A percentile compares a stretch with the other conserved stretches of the same genome.
Evolutionary conservation across 2,797 vertebrate genomes (phyloP).

Genomic region (Lagocephalus sceleratus): DNA sequence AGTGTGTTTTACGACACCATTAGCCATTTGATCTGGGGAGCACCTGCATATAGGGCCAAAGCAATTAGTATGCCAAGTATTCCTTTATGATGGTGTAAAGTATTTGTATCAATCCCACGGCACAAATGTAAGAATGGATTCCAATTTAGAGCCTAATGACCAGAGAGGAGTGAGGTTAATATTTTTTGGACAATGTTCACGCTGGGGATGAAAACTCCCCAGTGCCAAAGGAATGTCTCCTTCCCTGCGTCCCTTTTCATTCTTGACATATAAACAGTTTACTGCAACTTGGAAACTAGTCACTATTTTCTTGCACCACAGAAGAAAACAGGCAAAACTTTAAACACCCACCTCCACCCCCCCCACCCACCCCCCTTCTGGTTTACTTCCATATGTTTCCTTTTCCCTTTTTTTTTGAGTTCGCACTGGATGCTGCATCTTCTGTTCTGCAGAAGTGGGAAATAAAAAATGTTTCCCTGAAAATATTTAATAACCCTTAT

Average conservation of each 20-base stretch:
- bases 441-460: slow-evolving; percentile 57
- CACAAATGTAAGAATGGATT: slow-evolving; percentile 70
- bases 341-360: too few species aligned
- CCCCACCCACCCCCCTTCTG: not conserved
- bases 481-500: slow-evolving; percentile 76
- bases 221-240: slow-evolving; percentile 60
- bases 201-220: slow-evolving; percentile 52
- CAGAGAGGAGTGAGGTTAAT: slow-evolving; percentile 60
- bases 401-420: slow-evolving; percentile 52
- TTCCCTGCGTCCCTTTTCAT: slow-evolving; percentile 44
- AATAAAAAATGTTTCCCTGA: slow-evolving; percentile 45
- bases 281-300: slow-evolving; percentile 62
- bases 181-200: slow-evolving; percentile 68
- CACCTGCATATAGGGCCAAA: slow-evolving; percentile 66
- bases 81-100: slow-evolving; percentile 76
- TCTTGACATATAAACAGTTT: slow-evolving; percentile 51
- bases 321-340: slow-evolving; percentile 52
- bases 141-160: slow-evolving; percentile 69
- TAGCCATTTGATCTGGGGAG: slow-evolving; percentile 72
- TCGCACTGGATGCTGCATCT: slow-evolving; percentile 50
- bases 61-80: slow-evolving; percentile 79
- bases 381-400: slow-evolving; percentile 50
- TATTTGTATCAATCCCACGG: slow-evolving; percentile 64
- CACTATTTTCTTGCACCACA: slow-evolving; percentile 45
- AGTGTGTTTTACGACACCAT: slow-evolving; percentile 79